Evolutionary conservation across 2,797 vertebrate genomes (phyloP), one percentile per base, ranked within the genome.

Genomic region (Mormyrops boulengeri): DNA sequence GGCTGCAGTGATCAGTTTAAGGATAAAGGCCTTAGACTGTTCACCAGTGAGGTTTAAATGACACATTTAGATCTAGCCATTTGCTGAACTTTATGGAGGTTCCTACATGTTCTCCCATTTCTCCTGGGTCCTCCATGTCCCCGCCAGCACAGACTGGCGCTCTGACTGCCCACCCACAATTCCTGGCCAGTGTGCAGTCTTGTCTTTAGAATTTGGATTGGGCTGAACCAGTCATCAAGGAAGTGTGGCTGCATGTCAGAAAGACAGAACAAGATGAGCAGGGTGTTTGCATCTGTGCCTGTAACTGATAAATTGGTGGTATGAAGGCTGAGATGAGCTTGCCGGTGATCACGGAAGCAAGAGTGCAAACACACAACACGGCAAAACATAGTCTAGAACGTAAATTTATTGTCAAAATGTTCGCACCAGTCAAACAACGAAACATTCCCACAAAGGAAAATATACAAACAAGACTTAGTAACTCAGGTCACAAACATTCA

Each of bases 381-480:
- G 53, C 2, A 0, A 66, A 66, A 19, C 4, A 3, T 55, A 34
- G 55, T 62, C 82, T 66, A 86, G 44, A 89, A 34, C 34, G n/a
- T 49, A 89, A 53, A 80, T 86, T 89, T 89, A 73, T 57, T 89
- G 66, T 89, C 17, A 89, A 89, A 89, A 69, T 85, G 47, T 69
- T 69, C 9, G 66, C 87, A 73, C 66, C 44, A 89, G 22, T 85
- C 30, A 89, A 52, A 55, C 26, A 91, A 94, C 92, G 93, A 94
- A 93, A 93, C 93, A 94, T 93, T 95, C 93, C 57, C 60, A 73
- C 89, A 91, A 89, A 89, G 50, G 30, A 90, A 90, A 91, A 91
- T 91, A 86, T 85, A 85, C 60, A 89, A 90, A 88, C 90, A 91
- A 66, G 93, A 92, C 91, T 92, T 89, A 91, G 89, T 38, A 30